Percentiles rank a stretch among this genome's conserved stretches.
These are phyloP conservation scores for Linyphia triangularis DNA, from an alignment of 2,888 invertebrate species.

Conservation along the genomic window DNA sequence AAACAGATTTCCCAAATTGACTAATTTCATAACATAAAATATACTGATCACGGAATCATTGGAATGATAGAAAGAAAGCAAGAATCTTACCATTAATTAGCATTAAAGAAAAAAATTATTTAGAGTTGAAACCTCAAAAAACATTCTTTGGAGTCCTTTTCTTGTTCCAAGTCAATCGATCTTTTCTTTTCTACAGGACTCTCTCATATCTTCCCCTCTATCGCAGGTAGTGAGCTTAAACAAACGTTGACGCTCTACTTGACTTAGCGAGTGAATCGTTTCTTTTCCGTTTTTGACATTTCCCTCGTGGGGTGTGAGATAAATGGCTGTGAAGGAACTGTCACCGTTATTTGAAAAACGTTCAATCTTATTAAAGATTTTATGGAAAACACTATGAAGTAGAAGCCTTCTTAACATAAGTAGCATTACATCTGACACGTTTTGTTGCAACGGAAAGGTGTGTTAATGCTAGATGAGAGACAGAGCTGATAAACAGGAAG, in stretches of 20 bases:
- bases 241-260: constrained; percentile 56
- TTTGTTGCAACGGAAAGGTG: not conserved
- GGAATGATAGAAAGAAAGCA: not conserved
- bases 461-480: not conserved
- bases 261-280: constrained; percentile 41
- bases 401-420: constrained; percentile 21
- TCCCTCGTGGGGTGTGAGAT: not conserved
- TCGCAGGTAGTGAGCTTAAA: constrained; percentile 47
- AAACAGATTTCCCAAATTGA: not conserved
- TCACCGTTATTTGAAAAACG: constrained; percentile 28
- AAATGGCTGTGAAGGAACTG: constrained; percentile 17
- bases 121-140: not conserved
- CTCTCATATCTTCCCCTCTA: not conserved
- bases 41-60: not conserved
- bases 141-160: constrained; percentile 5
- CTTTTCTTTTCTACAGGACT: not conserved
- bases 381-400: not conserved
- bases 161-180: constrained; percentile 34
- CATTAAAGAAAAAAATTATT: not conserved
- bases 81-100: not conserved
- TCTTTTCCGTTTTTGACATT: constrained; percentile 30
- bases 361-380: constrained; percentile 42
- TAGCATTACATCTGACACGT: constrained; percentile 8
- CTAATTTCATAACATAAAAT: not conserved
- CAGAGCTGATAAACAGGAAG: not conserved